Evolutionary conservation across 2,113 vertebrate genomes (phyloP).

Genomic region (Colistium nudipinnis): DNA sequence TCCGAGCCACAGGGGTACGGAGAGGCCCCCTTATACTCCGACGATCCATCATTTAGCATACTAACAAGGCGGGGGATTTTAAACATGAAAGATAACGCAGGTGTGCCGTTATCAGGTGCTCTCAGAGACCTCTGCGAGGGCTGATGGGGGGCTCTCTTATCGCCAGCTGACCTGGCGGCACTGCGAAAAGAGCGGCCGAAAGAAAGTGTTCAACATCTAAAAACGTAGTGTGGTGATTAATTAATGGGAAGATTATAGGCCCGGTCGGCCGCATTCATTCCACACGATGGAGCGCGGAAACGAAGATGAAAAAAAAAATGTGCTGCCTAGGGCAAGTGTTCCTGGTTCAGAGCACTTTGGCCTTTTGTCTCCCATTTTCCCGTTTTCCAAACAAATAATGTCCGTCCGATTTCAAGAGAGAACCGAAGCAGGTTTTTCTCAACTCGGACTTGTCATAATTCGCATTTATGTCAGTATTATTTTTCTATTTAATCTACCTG

Average conservation of each 20-base stretch:
- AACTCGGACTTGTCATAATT: background rate
- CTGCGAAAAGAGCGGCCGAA: background rate
- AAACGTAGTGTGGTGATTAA: slow-evolving; percentile 3
- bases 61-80: slow-evolving; percentile 71
- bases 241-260: slow-evolving; percentile 2
- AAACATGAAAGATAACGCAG: slow-evolving; percentile 70
- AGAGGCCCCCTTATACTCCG: slow-evolving; percentile 28
- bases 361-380: no score
- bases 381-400: no score
- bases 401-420: no score
- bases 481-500: background rate
- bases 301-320: no score
- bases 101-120: slow-evolving; percentile 56
- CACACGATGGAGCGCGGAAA: no score
- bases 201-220: background rate
- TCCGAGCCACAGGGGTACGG: slow-evolving; percentile 32
- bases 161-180: slow-evolving; percentile 55
- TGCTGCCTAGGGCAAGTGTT: no score
- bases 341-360: no score
- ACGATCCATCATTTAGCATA: slow-evolving; percentile 78
- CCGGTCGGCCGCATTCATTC: background rate
- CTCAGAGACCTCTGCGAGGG: slow-evolving; percentile 45
- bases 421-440: background rate
- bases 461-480: background rate
- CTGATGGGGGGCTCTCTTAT: slow-evolving; percentile 54